Conservation (phyloP, 2,797 vertebrate species). For the Rhynchonycteris naso region DNA sequence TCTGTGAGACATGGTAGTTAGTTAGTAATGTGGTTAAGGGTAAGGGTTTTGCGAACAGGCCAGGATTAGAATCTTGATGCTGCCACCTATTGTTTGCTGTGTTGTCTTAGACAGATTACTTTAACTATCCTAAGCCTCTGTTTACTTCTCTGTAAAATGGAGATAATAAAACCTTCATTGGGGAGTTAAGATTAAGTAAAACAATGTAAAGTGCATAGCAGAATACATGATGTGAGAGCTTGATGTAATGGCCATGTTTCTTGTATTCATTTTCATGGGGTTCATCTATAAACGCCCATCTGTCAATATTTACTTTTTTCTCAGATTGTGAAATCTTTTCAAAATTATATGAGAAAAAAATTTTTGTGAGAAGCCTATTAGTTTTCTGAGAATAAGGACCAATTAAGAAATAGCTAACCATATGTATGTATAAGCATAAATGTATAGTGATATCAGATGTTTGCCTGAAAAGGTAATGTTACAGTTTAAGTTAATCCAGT, state of each 20-base stretch:
- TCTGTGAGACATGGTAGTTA: not conserved
- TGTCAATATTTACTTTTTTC: not conserved
- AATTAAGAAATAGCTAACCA: not conserved
- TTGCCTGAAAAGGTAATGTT: not conserved
- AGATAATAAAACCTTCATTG: not conserved
- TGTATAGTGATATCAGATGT: not conserved
- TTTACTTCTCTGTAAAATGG: slow-evolving; percentile 21
- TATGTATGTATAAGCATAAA: not conserved
- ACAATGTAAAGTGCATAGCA: not conserved
- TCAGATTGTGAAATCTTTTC: slow-evolving; percentile 22
- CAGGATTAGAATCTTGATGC: slow-evolving; percentile 21
- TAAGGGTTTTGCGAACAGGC: not conserved
- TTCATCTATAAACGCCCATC: not conserved
- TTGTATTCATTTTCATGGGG: not conserved
- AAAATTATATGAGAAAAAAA: slow-evolving; percentile 37
- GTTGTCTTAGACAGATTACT: not conserved
- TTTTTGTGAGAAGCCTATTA: not conserved
- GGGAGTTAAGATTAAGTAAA: not conserved
- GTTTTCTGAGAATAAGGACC: not conserved
- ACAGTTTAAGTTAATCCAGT: not conserved
- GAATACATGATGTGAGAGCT: not conserved
- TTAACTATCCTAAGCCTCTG: not conserved
- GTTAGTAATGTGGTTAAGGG: not conserved
- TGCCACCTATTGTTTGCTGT: not conserved
- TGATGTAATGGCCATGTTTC: not conserved